Base-by-base conservation (phyloP, 2,797 vertebrate genomes). In the Aplochiton taeniatus region DNA sequence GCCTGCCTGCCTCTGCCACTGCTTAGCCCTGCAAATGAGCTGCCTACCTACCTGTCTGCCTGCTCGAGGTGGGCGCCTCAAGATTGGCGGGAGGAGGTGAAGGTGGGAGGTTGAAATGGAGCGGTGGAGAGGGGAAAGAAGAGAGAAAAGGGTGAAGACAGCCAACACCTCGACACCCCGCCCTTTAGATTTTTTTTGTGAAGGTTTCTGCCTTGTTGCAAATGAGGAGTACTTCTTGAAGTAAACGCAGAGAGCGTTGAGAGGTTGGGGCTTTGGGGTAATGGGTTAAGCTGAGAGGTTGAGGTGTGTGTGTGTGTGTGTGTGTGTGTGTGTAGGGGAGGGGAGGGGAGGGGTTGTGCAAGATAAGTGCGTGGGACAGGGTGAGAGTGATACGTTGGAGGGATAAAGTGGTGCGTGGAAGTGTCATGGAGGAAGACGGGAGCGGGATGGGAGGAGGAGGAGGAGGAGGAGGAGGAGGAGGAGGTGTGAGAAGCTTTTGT, bases 381-480 rank as follows among this genome's bases (percentile, higher is more conserved):
- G 31, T 31, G 31, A 31, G 31, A 31, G 31, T 31, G 31, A 31
- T 31, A 31, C 31, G 31, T 31, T 31, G 31, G 31, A 31, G 58
- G 61, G 69, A 70, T 69, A 68, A 16, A 74, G 69, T 71, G 19
- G 70, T 74, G 71, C 72, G 69, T 63, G 69, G 68, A 81, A 78
- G 42, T 72, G 79, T 12, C 17, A 77, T 75, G 75, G 80, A 72
- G 76, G 75, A 76, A 80, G 75, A 76, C 81, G 48, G 69, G 61
- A 69, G 69, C 55, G 62, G 73, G 58, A 44, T 63, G 73, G 65
- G 31, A 4, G 60, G 69, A 58, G 67, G 43, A 61, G 64, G 20
- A 73, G 70, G 42, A 63, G 77, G 75, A 77, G 77, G 65, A 63
- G 74, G 78, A 77, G 74, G 71, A 79, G 80, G 87, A 79, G 45